Conservation (phyloP, 1,140 invertebrate genomes). For the Aethina tumida region DNA sequence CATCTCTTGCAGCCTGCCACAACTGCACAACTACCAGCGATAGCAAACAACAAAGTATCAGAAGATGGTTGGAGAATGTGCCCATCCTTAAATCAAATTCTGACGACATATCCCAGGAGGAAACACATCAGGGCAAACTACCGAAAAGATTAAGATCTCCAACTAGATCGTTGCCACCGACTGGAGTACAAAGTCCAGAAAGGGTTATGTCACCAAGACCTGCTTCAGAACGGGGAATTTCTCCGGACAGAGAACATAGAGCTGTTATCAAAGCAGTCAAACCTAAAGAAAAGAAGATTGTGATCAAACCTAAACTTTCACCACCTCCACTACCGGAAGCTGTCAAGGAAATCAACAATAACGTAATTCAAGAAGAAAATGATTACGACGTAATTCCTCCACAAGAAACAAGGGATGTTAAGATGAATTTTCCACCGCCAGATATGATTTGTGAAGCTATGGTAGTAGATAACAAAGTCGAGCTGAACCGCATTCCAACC, state of each 20-base stretch:
- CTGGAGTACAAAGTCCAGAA: constrained; percentile 19
- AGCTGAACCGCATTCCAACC: constrained; percentile 31
- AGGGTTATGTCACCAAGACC: constrained; percentile 25
- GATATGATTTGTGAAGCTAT: constrained; percentile 54
- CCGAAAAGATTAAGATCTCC: constrained; percentile 27
- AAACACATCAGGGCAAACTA: background rate
- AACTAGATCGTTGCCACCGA: constrained; percentile 24
- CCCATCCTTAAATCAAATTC: constrained; percentile 36
- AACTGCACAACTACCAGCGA: constrained; percentile 40
- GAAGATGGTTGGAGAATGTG: constrained; percentile 70
- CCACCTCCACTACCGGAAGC: constrained; percentile 14
- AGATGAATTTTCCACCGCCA: constrained; percentile 31
- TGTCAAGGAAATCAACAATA: background rate
- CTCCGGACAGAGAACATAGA: constrained; percentile 2
- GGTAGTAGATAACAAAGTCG: constrained; percentile 34
- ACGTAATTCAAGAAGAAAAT: constrained; percentile 21
- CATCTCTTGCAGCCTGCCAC: constrained; percentile 38
- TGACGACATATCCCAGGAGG: background rate
- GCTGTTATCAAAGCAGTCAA: background rate
- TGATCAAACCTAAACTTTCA: constrained; percentile 14
- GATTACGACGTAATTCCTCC: constrained; percentile 21
- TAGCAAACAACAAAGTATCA: constrained; percentile 56
- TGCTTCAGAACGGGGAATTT: constrained; percentile 18
- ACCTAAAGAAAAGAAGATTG: constrained; percentile 9
- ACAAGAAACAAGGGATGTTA: constrained; percentile 7